Evolutionary conservation across 2,888 invertebrate species (phyloP), one percentile per base, ranked within the genome.

Genomic region (Drosophila hamatofila): DNA sequence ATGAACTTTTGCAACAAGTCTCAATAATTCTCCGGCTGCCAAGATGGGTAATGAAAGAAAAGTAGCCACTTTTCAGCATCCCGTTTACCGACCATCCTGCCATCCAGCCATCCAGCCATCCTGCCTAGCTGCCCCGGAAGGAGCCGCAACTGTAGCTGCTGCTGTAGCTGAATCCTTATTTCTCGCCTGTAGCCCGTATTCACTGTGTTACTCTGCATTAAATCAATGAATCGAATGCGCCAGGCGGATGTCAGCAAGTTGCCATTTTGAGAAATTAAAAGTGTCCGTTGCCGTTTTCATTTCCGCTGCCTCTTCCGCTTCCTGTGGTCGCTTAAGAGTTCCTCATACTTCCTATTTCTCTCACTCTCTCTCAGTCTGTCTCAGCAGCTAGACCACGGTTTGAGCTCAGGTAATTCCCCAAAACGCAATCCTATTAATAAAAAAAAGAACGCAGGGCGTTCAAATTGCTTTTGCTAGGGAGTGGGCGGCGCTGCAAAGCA

Each of bases 191-290:
- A 27, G 46, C 30, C n/a, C 48, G 58, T 25, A 27, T 44, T 60
- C 52, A 51, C 44, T 65, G 80, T 78, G 78, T 82, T 88, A 62
- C 64, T 85, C 83, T 75, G 88, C 89, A 82, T 89, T 89, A 82
- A 85, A 80, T 84, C 85, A 85, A 85, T 89, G 88, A 76, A 83
- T 83, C 78, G 80, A 86, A 88, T 66, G 69, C 65, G 68, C 72
- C 72, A 51, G 58, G 42, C 88, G 90, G 88, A 86, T 88, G 90
- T 88, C 88, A 80, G 83, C 72, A 67, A 81, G 86, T 86, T 89
- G 88, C 86, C 88, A 89, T 88, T 88, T 89, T 89, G 86, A 86
- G 83, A 86, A 86, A 86, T 89, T 86, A 86, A 89, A 86, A 86
- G 88, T 86, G 86, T 80, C 86, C 86, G 75, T 70, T 75, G 81